phyloP scores from a whole-genome alignment of 2,888 invertebrate genomes.

The Maniola hyperantus region DNA sequence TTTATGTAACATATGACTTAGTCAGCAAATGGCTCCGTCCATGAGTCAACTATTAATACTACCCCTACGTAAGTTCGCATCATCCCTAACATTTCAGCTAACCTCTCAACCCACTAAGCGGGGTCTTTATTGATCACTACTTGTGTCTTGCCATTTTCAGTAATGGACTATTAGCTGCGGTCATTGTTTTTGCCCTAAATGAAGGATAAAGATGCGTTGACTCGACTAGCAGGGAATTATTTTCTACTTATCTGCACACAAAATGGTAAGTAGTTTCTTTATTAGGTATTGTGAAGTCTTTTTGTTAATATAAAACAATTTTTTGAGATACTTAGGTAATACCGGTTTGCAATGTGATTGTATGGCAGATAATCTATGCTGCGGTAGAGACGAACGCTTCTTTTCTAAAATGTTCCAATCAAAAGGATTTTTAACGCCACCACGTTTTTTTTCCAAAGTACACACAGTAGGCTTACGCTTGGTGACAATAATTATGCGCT shows the following conservation, averaged over 20 bases:
- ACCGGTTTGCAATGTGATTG: too few relatives aligned
- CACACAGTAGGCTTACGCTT: too few relatives aligned
- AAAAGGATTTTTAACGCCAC: too few relatives aligned
- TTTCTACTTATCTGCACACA: constrained; percentile 1
- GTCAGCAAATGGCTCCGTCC: background rate
- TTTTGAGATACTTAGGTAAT: too few relatives aligned
- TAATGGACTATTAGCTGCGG: constrained; percentile 63
- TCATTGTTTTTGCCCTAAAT: constrained; percentile 68
- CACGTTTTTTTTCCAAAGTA: too few relatives aligned
- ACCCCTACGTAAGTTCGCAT: constrained; percentile 51
- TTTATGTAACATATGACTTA: background rate
- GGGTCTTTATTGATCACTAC: constrained; percentile 67
- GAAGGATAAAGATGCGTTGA: constrained; percentile 53
- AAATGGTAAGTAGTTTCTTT: background rate
- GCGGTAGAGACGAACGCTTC: too few relatives aligned
- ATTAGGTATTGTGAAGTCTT: background rate
- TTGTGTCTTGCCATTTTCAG: constrained; percentile 73
- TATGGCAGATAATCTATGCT: too few relatives aligned
- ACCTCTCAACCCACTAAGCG: constrained; percentile 55
- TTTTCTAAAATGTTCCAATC: too few relatives aligned
- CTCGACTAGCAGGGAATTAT: constrained; percentile 26
- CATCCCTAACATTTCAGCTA: constrained; percentile 54
- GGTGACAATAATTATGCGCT: too few relatives aligned
- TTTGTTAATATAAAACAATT: background rate
- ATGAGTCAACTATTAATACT: constrained; percentile 65